Base-by-base conservation (phyloP, 2,888 invertebrate species). In the Cataglyphis rosenhaueri region DNA sequence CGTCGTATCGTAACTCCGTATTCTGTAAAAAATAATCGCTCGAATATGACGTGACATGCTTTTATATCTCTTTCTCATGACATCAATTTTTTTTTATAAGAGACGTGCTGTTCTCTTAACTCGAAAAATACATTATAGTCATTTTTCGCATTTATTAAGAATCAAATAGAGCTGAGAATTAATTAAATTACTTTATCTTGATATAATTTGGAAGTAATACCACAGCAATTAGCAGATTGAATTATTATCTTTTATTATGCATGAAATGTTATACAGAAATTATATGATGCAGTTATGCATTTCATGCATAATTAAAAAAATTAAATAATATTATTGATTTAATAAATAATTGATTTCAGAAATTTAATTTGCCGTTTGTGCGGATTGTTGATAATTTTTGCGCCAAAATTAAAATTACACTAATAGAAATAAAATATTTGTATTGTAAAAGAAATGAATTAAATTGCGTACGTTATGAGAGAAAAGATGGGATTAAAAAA, bases 1-100 rank as follows among this genome's bases (percentile, higher is more conserved):
- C 48, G 82, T 61, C 41, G 25, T 71, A 2, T 21, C 35, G 44
- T 61, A 70, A 76, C 38, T 52, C 44, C 18, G 12, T 44, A n/a
- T 18, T 15, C 44, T 59, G 21, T 21, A 21, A 55, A 64, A 52
- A 25, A 25, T 12, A 64, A 57, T 59, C 10, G 8, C 52, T 44
- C 15, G 44, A 70, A 78, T 59, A 32, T 44, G 4, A 48, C 18
- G 18, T 29, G 0, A 66, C n/a, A 38, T 29, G 29, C 6, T 52
- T 48, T 18, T 55, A 15, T 21, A 32, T 44, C 6, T 3, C 29
- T 25, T 2, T 57, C n/a, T 41, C 38, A 29, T 55, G 4, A 62
- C 4, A 35, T 29, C 64, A 48, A 55, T 21, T 68, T 66, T 4
- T 3, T 76, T 68, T 57, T 41, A 15, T 5, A 1, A 66, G 35